Conservation (phyloP, 1,140 invertebrate genomes). For the Pachypsylla venusta region DNA sequence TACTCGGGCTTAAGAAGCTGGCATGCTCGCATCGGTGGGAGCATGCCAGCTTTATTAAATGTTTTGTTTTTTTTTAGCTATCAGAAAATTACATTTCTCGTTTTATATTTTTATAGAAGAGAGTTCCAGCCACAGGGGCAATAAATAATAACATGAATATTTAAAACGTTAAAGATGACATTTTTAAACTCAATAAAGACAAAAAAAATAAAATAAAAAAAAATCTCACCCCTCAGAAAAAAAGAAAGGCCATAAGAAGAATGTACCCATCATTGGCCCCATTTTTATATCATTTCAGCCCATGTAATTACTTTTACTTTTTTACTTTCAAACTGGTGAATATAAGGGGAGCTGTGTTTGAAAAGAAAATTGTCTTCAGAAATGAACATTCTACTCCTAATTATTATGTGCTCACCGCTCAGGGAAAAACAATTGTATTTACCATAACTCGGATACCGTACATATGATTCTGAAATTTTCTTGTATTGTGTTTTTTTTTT, state of each 20-base stretch:
- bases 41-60: no score
- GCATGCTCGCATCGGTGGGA: no score
- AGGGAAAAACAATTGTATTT: no score
- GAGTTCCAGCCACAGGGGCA: neutral
- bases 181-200: slow-evolving; percentile 2
- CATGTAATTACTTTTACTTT: neutral
- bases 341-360: no score
- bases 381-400: no score
- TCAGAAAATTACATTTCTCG: no score
- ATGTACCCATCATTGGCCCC: neutral
- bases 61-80: no score
- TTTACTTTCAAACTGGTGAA: no score
- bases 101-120: neutral
- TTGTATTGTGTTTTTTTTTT: neutral
- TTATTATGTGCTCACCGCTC: neutral
- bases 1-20: no score
- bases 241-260: neutral
- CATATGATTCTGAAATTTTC: no score
- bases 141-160: slow-evolving; percentile 9
- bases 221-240: neutral
- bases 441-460: no score
- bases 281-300: neutral
- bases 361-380: no score
- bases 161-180: slow-evolving; percentile 6
- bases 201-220: neutral